Evolutionary conservation across 2,113 vertebrate genomes (phyloP), one percentile per base, ranked within the genome.

Genomic region (Orthonyx spaldingii): DNA sequence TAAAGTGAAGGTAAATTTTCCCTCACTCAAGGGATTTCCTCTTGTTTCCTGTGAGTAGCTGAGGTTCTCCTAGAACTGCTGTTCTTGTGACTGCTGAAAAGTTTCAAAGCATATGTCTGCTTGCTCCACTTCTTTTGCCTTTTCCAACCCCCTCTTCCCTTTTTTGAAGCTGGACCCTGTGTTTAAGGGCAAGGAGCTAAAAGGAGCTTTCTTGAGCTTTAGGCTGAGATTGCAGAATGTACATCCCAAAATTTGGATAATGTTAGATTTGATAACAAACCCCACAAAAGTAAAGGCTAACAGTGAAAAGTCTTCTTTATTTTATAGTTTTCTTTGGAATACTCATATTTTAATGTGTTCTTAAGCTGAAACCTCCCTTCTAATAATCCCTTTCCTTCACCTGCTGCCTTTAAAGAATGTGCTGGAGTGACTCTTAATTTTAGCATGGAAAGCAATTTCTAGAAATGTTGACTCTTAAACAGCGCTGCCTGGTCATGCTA

Each of bases 81-180:
- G 9, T 50, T 87, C 35, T 41, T 64, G 7, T 26, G 47, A 30
- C 21, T 39, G 10, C 72, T 82, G 44, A 39, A 24, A 82, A 71
- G 22, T 50, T 76, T 24, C 27, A 47, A 35, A 65, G 15, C 11
- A 22, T 56, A 76, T 94, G 23, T 69, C n/a, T 79, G 16, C 33
- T 66, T 88, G 37, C 37, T 83, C 11, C 56, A 19, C 7, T 47
- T 52, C 8, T 37, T 74, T 37, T 44, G 32, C 13, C 4, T 41
- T 32, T 55, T 12, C 7, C 1, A 3, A 3, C 14, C 5, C 3
- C 3, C 9, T 3, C 14, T 13, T 70, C 27, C 19, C 7, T 18
- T 47, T 65, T 84, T 32, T 69, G 23, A 55, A 91, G 24, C 16
- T 13, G 79, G 35, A 26, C 9, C 7, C 49, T 37, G 11, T 69